Evolutionary conservation across 2,797 vertebrate genomes (phyloP).

Genomic region (Periophthalmus magnuspinnatus): DNA sequence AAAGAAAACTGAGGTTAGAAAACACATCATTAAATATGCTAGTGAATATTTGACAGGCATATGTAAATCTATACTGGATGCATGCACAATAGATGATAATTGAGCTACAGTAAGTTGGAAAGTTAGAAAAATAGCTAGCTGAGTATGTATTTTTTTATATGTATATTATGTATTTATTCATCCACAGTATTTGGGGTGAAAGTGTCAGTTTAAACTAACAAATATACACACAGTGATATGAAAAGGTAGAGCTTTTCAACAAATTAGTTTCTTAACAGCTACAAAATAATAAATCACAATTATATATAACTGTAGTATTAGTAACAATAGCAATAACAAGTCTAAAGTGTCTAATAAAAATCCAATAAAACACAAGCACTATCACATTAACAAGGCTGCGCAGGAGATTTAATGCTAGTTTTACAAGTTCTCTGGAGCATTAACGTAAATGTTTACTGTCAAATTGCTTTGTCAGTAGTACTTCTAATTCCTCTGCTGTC

Average conservation of each 20-base stretch:
- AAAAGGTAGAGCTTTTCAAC: neutral
- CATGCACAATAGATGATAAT: neutral
- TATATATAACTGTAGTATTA: slow-evolving; percentile 25
- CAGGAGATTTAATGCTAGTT: slow-evolving; percentile 28
- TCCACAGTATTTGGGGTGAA: neutral
- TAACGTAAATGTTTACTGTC: slow-evolving; percentile 23
- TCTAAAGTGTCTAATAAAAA: slow-evolving; percentile 51
- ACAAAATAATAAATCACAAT: slow-evolving; percentile 1
- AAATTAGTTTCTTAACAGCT: neutral
- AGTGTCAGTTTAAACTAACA: neutral
- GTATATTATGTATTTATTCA: neutral
- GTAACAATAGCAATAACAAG: slow-evolving; percentile 34
- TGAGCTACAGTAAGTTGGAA: neutral
- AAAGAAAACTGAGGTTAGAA: slow-evolving; percentile 7
- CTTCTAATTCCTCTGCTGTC: slow-evolving; percentile 26
- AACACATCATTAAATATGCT: neutral
- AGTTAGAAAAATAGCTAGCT: neutral
- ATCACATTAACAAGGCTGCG: slow-evolving; percentile 44
- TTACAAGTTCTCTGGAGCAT: slow-evolving; percentile 11
- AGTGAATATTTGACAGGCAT: neutral
- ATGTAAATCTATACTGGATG: neutral
- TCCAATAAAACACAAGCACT: slow-evolving; percentile 41
- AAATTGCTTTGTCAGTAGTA: slow-evolving; percentile 17
- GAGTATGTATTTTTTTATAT: neutral
- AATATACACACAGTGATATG: neutral